Base-by-base conservation (phyloP, 2,888 invertebrate genomes). In the Arrhopalites spinosus region DNA sequence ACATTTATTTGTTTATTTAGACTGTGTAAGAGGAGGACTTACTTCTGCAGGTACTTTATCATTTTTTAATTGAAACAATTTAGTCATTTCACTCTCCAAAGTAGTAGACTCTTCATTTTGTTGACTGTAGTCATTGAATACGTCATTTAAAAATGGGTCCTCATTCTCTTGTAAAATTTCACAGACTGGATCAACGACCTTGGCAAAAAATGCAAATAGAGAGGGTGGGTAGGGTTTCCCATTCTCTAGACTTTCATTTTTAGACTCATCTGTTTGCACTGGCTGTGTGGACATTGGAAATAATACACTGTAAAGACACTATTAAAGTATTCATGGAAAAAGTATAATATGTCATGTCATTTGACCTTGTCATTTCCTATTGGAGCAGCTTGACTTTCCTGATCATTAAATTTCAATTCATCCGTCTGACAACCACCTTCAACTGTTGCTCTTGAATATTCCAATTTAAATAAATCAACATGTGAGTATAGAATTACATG, bases 151-250 rank as follows among this genome's bases (percentile, higher is more conserved):
- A 72, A 78, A 79, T 13, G 79, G 79, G 70, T 81, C 80, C 36
- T 71, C 69, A 73, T 82, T 82, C 63, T 82, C 79, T 50, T 78
- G 69, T 15, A 82, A 70, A 25, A 72, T 75, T 25, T 79, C 77
- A 53, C 82, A 82, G 17, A 82, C 45, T 3, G 77, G 78, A 13
- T 81, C 81, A 0, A 80, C 81, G 0, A 81, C 80, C 73, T 78
- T 78, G 8, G 82, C 70, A 69, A 82, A 82, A 74, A 82, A 82
- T 17, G 82, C 81, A 70, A 78, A 81, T 11, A 82, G 71, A 0
- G 82, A 82, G 7, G 82, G 82, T 2, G 82, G 82, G 61, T 81
- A 80, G 0, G 80, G 77, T 25, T 77, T 72, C 23, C 43, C 43
- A 36, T 11, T 36, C 17, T 53, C 74, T 20, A 30, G 20, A 30